phyloP scores from a whole-genome alignment of 2,888 invertebrate species.

The Eilema depressum region DNA sequence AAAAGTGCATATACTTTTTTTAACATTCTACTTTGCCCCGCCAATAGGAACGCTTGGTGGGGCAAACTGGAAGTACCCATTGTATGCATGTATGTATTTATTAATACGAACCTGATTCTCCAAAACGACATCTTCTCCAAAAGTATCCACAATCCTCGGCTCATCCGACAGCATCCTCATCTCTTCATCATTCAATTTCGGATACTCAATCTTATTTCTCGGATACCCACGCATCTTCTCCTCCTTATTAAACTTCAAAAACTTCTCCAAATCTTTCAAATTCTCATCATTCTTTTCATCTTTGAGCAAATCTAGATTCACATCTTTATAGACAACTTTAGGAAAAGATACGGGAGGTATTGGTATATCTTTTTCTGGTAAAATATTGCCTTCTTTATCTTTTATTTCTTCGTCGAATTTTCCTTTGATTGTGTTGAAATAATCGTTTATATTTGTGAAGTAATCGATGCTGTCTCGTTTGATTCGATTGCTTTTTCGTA shows the following conservation, averaged over 20 bases:
- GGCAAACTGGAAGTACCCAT: too few species aligned
- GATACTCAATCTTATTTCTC: constrained; percentile 47
- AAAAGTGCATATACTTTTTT: too few species aligned
- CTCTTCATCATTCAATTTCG: constrained; percentile 64
- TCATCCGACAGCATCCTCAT: constrained; percentile 75
- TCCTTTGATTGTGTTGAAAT: constrained; percentile 31
- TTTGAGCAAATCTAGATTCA: constrained; percentile 53
- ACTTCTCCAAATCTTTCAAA: constrained; percentile 51
- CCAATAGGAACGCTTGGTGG: too few species aligned
- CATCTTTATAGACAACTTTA: constrained; percentile 30
- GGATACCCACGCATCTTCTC: background rate
- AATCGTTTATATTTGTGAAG: constrained; percentile 29
- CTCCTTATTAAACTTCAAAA: constrained; percentile 42
- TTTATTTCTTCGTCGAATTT: constrained; percentile 53
- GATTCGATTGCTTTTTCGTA: constrained; percentile 59
- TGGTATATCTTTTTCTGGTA: constrained; percentile 6
- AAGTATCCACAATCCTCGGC: constrained; percentile 61
- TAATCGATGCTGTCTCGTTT: constrained; percentile 58
- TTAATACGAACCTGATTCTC: constrained; percentile 77
- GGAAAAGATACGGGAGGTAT: constrained; percentile 28
- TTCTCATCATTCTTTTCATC: constrained; percentile 41
- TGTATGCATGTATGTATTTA: too few species aligned
- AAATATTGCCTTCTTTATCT: constrained; percentile 44
- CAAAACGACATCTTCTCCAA: constrained; percentile 63
- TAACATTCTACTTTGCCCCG: too few species aligned